Evolutionary conservation across 64 coral and sea anemone species (phyloP), one percentile per base, ranked within the genome.

Genomic region (Montipora cactus): DNA sequence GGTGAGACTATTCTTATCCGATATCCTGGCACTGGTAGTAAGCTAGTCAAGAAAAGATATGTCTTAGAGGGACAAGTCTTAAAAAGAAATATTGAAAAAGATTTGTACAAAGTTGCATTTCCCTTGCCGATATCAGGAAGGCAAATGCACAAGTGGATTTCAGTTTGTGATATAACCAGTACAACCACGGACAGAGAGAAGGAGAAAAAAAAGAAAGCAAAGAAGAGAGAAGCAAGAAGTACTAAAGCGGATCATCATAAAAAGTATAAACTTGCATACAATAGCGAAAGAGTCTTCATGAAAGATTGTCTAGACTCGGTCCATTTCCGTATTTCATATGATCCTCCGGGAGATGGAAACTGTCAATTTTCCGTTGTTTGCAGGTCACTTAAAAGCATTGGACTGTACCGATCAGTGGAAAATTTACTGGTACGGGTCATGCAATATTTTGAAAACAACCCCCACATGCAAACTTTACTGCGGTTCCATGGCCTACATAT

Each of bases 391-490:
- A 55, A 0, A 55, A 55, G 52, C 52, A 55, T 55, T 55, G 52
- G 52, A 55, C 52, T 55, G 52, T 23, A 23, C 75, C 52, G 2
- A 59, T 89, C 86, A 20, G 19, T 28, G 21, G 79, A 59, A 59
- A 81, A 59, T 18, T 14, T 89, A 28, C 68, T 50, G 6, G 44
- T 83, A 83, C 44, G 90, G 80, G 89, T 94, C 5, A 51, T 90
- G 4, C 48, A 81, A 28, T 67, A 94, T 79, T 61, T 94, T 1
- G 49, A 10, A 7, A 74, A 64, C 28, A 21, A 92, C 47, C 91
- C 81, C 8, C 67, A 69, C n/a, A 15, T 69, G 67, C 67, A 69
- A 69, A 69, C 67, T 15, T 69, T 20, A 69, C 67, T 11, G n/a
- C 12, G n/a, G 67, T 69, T 69, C 4, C 67, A 20, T 69, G 67